A percentile compares a stretch with the other conserved stretches of the same genome.
phyloP scores from a whole-genome alignment of 1,140 invertebrate genomes.

The Neuroterus valhalla region DNA sequence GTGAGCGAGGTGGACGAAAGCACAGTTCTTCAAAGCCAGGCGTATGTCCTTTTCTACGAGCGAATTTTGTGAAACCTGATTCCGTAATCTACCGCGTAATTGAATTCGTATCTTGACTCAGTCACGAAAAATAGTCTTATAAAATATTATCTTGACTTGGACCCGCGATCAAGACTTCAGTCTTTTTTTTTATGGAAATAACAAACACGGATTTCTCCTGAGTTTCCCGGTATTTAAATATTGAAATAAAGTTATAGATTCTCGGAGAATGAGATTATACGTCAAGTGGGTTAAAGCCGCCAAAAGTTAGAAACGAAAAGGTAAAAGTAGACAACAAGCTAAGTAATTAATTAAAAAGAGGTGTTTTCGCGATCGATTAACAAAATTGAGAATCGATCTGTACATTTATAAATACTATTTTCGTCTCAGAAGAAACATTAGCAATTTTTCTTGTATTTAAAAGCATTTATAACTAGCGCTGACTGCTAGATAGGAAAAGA shows the following conservation, averaged over 20 bases:
- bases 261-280: background rate
- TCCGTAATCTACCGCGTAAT: background rate
- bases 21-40: conserved; percentile 89
- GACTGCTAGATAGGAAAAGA: background rate
- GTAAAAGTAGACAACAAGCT: background rate
- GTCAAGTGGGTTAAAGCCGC: background rate
- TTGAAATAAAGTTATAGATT: background rate
- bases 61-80: conserved; percentile 80
- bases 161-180: no score
- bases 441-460: conserved; percentile 23
- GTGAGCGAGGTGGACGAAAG: conserved; percentile 88
- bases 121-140: background rate
- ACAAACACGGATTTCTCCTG: background rate
- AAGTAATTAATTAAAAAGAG: background rate
- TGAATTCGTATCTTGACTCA: background rate
- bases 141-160: background rate
- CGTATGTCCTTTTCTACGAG: conserved; percentile 99
- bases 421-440: background rate
- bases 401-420: conserved; percentile 6
- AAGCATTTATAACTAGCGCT: conserved; percentile 7
- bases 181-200: background rate
- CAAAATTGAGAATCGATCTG: background rate
- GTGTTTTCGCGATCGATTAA: background rate
- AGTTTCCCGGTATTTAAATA: background rate
- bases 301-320: background rate